phyloP scores from a whole-genome alignment of 53 echinoderm and acorn worm species.

The Antedon mediterranea region DNA sequence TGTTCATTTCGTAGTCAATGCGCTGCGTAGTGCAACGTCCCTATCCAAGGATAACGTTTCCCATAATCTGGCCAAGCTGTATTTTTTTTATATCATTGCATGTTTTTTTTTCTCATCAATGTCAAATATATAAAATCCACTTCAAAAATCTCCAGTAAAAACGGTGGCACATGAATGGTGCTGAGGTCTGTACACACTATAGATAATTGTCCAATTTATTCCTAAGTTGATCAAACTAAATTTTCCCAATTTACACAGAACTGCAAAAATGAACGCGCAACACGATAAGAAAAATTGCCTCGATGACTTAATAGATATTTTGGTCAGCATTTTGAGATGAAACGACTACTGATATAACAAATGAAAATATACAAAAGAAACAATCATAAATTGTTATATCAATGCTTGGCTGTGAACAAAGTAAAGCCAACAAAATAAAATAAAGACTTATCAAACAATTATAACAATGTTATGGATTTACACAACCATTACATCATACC shows the following conservation, averaged over 20 bases:
- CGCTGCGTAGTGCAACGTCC: no score
- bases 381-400: background rate
- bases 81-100: background rate
- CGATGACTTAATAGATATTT: background rate
- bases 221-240: background rate
- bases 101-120: background rate
- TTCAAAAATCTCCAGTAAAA: background rate
- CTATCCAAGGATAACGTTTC: no score
- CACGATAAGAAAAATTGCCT: background rate
- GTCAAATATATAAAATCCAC: background rate
- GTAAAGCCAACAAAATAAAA: background rate
- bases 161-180: background rate
- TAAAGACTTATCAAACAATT: background rate
- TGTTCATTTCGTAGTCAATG: no score
- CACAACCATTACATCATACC: background rate
- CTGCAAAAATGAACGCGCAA: background rate
- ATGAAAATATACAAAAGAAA: background rate
- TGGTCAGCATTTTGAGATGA: background rate
- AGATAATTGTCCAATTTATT: background rate
- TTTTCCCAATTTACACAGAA: background rate
- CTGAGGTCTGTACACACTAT: background rate
- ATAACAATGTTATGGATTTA: background rate
- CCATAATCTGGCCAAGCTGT: background rate
- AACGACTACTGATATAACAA: no score
- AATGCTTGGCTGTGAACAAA: background rate